These are phyloP conservation scores for Stercorarius parasiticus DNA, from an alignment of 2,113 vertebrate genomes.

Conservation along the genomic window DNA sequence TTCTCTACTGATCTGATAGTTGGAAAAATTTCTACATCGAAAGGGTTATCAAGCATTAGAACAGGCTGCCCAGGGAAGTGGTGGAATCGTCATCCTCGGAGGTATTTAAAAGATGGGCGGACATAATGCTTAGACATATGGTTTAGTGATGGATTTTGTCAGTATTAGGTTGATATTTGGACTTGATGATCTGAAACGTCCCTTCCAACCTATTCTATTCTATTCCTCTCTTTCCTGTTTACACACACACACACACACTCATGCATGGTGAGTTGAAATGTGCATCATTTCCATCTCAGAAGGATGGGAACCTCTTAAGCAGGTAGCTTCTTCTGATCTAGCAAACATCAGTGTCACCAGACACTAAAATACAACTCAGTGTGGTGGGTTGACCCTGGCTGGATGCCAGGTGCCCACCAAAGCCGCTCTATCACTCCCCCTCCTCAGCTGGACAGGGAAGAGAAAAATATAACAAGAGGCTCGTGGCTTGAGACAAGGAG, in stretches of 20 bases:
- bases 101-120: no score
- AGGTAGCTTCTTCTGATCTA: background rate
- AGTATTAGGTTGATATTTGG: no score
- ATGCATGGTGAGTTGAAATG: background rate
- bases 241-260: background rate
- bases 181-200: no score
- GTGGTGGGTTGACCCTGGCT: background rate
- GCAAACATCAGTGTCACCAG: background rate
- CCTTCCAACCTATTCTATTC: no score
- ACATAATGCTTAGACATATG: no score
- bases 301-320: background rate
- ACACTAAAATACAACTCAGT: background rate
- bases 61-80: no score
- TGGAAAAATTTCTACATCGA: no score
- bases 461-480: background rate
- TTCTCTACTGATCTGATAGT: background rate
- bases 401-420: background rate
- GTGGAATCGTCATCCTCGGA: no score
- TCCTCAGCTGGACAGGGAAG: background rate
- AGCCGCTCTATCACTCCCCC: background rate
- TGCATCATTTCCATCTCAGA: background rate
- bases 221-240: background rate
- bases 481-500: background rate
- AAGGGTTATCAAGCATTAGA: no score
- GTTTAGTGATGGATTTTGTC: no score